Conservation (phyloP, 1,140 invertebrate species). For the Ceratosolen fusciceps region DNA sequence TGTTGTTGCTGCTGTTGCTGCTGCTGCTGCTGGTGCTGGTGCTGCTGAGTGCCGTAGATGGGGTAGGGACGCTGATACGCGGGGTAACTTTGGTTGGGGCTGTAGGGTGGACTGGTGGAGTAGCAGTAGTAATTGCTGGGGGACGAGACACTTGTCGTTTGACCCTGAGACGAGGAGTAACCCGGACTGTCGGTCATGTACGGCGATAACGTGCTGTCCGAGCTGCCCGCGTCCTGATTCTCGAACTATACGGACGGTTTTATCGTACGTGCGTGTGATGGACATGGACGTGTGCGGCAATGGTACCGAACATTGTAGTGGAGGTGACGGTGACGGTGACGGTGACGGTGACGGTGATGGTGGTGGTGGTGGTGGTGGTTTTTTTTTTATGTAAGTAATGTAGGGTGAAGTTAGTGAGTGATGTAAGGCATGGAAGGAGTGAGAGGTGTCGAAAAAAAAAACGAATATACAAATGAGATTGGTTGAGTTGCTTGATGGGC, state of each 20-base stretch:
- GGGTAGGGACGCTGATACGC: conserved; percentile 28
- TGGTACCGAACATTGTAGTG: too few species aligned
- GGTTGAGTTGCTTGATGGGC: neutral
- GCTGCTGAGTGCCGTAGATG: conserved; percentile 41
- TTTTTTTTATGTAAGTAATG: too few species aligned
- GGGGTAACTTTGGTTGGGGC: conserved; percentile 52
- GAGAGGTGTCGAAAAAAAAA: conserved; percentile 30
- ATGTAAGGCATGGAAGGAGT: neutral
- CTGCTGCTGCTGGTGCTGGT: conserved; percentile 4
- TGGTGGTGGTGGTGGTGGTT: neutral
- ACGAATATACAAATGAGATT: conserved; percentile 34
- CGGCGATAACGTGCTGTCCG: conserved; percentile 64
- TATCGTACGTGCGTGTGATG: neutral
- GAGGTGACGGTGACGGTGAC: neutral
- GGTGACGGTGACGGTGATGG: neutral
- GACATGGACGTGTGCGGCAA: neutral
- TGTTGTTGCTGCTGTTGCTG: conserved; percentile 15
- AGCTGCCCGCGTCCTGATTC: conserved; percentile 52
- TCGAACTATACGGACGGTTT: conserved; percentile 31
- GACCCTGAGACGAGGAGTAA: conserved; percentile 58
- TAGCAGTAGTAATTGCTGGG: conserved; percentile 42
- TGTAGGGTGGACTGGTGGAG: conserved; percentile 63
- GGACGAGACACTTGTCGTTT: conserved; percentile 28
- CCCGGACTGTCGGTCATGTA: conserved; percentile 60
- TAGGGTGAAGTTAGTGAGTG: too few species aligned